Conservation (phyloP, 2,797 vertebrate genomes). For the Jordanella pulchra region DNA sequence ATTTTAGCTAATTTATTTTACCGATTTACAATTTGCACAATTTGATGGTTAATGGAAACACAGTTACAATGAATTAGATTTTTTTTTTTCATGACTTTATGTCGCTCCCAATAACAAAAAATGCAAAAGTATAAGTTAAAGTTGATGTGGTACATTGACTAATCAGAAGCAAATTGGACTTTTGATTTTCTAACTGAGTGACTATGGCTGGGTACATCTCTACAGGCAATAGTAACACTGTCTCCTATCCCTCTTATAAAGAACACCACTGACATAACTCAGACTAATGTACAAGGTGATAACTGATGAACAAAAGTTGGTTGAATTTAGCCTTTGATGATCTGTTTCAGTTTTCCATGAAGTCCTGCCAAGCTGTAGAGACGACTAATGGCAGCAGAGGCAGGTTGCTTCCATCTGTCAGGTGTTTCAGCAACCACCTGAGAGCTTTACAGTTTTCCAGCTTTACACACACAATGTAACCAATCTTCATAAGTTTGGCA, state of each 20-base stretch:
- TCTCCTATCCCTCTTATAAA: background rate
- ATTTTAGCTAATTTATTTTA: too few species aligned
- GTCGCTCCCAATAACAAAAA: too few species aligned
- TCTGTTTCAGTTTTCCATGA: conserved; percentile 26
- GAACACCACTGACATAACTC: background rate
- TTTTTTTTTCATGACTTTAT: too few species aligned
- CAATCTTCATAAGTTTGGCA: conserved; percentile 37
- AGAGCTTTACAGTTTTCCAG: conserved; percentile 19
- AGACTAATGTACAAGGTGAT: conserved; percentile 8
- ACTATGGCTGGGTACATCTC: background rate
- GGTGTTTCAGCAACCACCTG: conserved; percentile 28
- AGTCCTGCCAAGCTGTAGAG: conserved; percentile 12
- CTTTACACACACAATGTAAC: conserved; percentile 27
- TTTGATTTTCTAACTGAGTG: background rate
- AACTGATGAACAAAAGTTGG: conserved; percentile 4
- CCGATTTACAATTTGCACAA: too few species aligned
- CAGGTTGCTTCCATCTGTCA: conserved; percentile 22
- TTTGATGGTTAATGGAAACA: too few species aligned
- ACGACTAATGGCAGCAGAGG: conserved; percentile 35
- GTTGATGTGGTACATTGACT: too few species aligned
- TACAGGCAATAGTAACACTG: background rate
- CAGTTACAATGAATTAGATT: too few species aligned
- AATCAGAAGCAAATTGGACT: too few species aligned
- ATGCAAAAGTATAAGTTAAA: too few species aligned
- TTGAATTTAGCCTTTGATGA: conserved; percentile 16